Conservation (phyloP, 2,113 vertebrate genomes). For the Hippopotamus amphibius region DNA sequence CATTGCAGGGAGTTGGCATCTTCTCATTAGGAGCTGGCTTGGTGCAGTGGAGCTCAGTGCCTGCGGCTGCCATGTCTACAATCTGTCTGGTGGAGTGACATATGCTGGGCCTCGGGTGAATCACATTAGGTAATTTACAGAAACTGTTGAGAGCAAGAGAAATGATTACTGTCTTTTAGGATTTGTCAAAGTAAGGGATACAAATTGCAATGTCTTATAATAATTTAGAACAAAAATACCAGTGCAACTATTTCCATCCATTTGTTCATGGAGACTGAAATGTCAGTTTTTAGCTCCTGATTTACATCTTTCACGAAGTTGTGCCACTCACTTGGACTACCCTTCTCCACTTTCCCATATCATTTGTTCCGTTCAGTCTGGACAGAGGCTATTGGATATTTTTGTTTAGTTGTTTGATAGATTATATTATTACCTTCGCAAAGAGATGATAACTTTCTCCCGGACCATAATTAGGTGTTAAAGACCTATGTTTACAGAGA, state of each 20-base stretch:
- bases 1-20: not conserved
- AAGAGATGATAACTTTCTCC: not conserved
- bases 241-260: not conserved
- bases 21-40: not conserved
- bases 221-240: not conserved
- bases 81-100: conserved; percentile 24
- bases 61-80: not conserved
- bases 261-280: not conserved
- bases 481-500: not conserved
- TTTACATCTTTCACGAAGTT: not conserved
- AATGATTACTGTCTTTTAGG: not conserved
- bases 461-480: not conserved
- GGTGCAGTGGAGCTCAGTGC: not conserved
- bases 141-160: not conserved
- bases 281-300: not conserved
- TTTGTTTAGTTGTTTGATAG: not conserved
- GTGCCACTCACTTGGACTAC: not conserved
- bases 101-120: not conserved
- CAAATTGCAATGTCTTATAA: not conserved
- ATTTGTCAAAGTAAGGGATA: not conserved
- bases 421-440: not conserved
- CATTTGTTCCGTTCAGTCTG: not conserved
- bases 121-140: not conserved
- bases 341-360: not conserved
- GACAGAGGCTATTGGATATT: not conserved